Evolutionary conservation across 1,140 invertebrate genomes (phyloP).

Genomic region (Pseudomyrmex cubaensis): DNA sequence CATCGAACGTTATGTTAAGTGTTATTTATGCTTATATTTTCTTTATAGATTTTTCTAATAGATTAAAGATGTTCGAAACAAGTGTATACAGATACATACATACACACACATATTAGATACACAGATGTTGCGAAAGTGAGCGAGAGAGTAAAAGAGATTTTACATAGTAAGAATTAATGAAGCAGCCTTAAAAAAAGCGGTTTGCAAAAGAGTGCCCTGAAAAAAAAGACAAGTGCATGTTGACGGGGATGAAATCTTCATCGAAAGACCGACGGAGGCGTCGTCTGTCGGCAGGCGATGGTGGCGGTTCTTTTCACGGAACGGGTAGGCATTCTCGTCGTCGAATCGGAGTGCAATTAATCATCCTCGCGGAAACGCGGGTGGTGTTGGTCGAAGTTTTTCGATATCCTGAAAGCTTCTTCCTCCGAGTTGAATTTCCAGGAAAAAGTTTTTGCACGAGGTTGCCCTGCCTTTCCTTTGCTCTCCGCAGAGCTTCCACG

Average conservation of each 20-base stretch:
- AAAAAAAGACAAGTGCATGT: background rate
- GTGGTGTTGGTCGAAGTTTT: constrained; percentile 68
- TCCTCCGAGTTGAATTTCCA: constrained; percentile 70
- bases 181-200: constrained; percentile 4
- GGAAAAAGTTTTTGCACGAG: constrained; percentile 67
- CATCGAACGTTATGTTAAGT: too few species aligned
- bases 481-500: background rate
- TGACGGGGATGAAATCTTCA: constrained; percentile 26
- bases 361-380: constrained; percentile 74
- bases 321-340: constrained; percentile 69
- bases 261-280: constrained; percentile 48
- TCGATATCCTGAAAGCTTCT: constrained; percentile 77
- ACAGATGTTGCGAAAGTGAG: background rate
- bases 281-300: constrained; percentile 42
- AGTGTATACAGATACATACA: background rate
- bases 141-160: background rate
- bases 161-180: constrained; percentile 20
- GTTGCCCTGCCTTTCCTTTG: constrained; percentile 18
- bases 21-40: too few species aligned
- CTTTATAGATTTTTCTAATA: too few species aligned
- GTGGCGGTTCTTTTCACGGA: constrained; percentile 38
- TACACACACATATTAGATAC: background rate
- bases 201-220: constrained; percentile 33
- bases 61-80: too few species aligned
- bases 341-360: constrained; percentile 73